These are phyloP conservation scores for Drosophila kurseongensis DNA, from an alignment of 1,140 invertebrate species.

Conservation along the genomic window DNA sequence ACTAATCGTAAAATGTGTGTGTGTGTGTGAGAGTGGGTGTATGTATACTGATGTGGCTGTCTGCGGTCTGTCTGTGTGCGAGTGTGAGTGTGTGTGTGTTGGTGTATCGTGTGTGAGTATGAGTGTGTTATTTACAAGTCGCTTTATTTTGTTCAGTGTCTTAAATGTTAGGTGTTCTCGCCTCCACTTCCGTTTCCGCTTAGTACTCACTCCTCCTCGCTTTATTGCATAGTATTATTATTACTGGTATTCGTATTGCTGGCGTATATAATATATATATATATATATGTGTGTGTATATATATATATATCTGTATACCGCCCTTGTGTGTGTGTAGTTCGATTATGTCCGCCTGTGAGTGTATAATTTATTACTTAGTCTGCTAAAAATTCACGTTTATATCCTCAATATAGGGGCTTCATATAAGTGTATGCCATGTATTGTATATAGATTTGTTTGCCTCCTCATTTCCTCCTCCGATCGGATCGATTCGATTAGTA, in stretches of 20 bases:
- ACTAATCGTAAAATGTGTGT: constrained; percentile 76
- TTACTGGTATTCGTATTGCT: constrained; percentile 42
- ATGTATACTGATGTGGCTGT: constrained; percentile 46
- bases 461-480: constrained; percentile 20
- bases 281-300: constrained; percentile 19
- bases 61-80: constrained; percentile 23
- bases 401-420: constrained; percentile 76
- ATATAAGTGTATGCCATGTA: constrained; percentile 72
- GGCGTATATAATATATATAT: constrained; percentile 32
- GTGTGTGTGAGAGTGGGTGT: constrained; percentile 23
- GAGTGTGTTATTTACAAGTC: constrained; percentile 73
- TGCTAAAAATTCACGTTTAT: constrained; percentile 83
- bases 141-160: constrained; percentile 19
- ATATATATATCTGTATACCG: constrained; percentile 22
- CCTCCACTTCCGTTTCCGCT: constrained; percentile 37
- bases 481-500: constrained; percentile 38
- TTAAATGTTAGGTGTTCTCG: constrained; percentile 49
- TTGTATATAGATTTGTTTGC: constrained; percentile 63
- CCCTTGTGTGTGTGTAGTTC: constrained; percentile 14
- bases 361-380: constrained; percentile 66
- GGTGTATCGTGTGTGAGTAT: constrained; percentile 16
- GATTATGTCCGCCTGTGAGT: constrained; percentile 31
- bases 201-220: constrained; percentile 50
- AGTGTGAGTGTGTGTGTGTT: constrained; percentile 15
- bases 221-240: constrained; percentile 63